Conservation (phyloP, 2,113 vertebrate genomes). For the Herpailurus yagouaroundi region DNA sequence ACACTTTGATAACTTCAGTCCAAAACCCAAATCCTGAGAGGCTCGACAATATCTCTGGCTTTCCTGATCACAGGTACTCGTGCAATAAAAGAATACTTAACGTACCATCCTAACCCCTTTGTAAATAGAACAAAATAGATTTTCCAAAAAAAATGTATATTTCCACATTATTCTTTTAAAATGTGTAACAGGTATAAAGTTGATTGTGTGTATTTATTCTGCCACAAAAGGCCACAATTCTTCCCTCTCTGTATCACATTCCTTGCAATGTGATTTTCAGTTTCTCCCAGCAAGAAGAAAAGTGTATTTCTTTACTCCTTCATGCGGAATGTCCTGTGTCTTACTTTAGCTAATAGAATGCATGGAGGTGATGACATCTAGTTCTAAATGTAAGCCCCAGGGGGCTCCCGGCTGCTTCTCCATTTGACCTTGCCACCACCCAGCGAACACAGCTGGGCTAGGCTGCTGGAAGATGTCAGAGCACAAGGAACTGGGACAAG, state of each 20-base stretch:
- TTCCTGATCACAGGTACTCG: background rate
- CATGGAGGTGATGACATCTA: background rate
- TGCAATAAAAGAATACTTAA: slow-evolving; percentile 20
- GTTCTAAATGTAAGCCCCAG: background rate
- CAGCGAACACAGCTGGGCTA: background rate
- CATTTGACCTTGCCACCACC: background rate
- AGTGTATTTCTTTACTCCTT: background rate
- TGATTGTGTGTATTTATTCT: background rate
- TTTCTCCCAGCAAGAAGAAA: background rate
- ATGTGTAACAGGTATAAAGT: background rate
- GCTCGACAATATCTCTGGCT: slow-evolving; percentile 17
- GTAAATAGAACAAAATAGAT: background rate
- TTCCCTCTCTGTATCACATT: background rate
- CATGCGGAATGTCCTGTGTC: background rate
- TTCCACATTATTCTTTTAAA: background rate
- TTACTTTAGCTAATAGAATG: background rate
- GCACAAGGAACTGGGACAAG: background rate
- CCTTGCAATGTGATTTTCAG: background rate
- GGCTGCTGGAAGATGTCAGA: background rate
- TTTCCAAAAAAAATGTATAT: slow-evolving; percentile 1
- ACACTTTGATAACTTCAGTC: slow-evolving; percentile 71
- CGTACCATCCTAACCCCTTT: background rate
- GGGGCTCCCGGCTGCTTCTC: background rate
- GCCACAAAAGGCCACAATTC: background rate
- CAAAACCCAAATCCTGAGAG: slow-evolving; percentile 65